phyloP scores from a whole-genome alignment of 2,888 invertebrate species.

The Amorpha juglandis region DNA sequence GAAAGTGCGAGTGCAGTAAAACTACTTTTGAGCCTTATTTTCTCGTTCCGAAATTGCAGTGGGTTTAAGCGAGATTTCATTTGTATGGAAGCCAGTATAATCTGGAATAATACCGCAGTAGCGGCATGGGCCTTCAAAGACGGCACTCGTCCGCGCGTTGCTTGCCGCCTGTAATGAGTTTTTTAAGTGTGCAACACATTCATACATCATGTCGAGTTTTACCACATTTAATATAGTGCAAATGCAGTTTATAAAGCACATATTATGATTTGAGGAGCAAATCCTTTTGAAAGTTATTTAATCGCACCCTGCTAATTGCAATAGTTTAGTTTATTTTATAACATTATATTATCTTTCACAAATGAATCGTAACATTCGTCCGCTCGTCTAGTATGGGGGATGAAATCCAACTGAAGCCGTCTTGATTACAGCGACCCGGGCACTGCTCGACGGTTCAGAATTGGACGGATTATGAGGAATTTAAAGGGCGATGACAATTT shows the following conservation, averaged over 20 bases:
- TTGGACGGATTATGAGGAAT: slow-evolving; percentile 84
- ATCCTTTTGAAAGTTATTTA: slow-evolving; percentile 19
- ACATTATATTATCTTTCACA: slow-evolving; percentile 42
- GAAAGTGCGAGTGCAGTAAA: slow-evolving; percentile 76
- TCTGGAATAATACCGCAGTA: slow-evolving; percentile 82
- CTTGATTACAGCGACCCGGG: slow-evolving; percentile 78
- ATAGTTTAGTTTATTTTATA: slow-evolving; percentile 35
- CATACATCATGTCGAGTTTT: slow-evolving; percentile 67
- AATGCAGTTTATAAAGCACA: slow-evolving; percentile 55
- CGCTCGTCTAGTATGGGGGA: slow-evolving; percentile 65
- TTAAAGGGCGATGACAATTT: slow-evolving; percentile 82
- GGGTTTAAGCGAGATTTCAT: slow-evolving; percentile 84
- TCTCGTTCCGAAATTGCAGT: slow-evolving; percentile 82
- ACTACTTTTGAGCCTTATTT: slow-evolving; percentile 80
- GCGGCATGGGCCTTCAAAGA: slow-evolving; percentile 81
- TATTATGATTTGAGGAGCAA: slow-evolving; percentile 30
- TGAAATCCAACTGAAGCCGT: slow-evolving; percentile 79
- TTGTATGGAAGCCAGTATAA: slow-evolving; percentile 82
- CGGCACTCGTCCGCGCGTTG: slow-evolving; percentile 79
- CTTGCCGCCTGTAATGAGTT: slow-evolving; percentile 82
- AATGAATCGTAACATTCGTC: slow-evolving; percentile 57
- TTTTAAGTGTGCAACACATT: slow-evolving; percentile 81
- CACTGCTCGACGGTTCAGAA: slow-evolving; percentile 74
- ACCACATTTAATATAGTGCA: slow-evolving; percentile 66
- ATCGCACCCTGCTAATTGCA: slow-evolving; percentile 25